Percentiles rank a stretch among this genome's conserved stretches.
Evolutionary conservation across 2,113 vertebrate species (phyloP).

Genomic region (Raja brachyura): DNA sequence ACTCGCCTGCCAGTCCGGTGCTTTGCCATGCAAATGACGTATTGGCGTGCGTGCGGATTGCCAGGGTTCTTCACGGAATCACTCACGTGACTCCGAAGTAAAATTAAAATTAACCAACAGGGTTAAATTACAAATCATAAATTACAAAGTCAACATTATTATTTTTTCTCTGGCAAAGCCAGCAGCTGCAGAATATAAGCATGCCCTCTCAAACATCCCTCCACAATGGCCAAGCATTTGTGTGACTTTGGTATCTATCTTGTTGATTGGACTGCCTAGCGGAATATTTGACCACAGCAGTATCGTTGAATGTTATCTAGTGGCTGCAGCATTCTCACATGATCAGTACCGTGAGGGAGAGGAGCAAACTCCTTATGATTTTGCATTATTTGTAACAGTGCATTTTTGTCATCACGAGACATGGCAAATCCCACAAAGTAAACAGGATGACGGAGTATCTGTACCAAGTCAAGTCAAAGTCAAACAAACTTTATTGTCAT

Average conservation of each 20-base stretch:
- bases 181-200: conserved; percentile 25
- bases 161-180: not conserved
- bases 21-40: no score
- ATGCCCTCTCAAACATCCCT: not conserved
- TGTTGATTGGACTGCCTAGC: conserved; percentile 12
- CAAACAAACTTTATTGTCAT: no score
- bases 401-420: not conserved
- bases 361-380: not conserved
- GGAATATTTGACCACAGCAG: not conserved
- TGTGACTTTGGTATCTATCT: not conserved
- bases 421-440: not conserved
- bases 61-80: no score
- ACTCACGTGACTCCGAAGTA: no score
- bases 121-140: not conserved
- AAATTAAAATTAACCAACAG: conserved; percentile 16
- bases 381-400: not conserved
- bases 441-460: not conserved
- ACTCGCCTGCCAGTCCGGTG: no score
- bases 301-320: conserved; percentile 32
- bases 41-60: no score
- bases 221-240: not conserved
- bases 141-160: not conserved
- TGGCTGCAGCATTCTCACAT: not conserved
- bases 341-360: not conserved
- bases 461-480: no score